These are phyloP conservation scores for Lathamus discolor DNA, from an alignment of 2,113 vertebrate species.

Conservation along the genomic window DNA sequence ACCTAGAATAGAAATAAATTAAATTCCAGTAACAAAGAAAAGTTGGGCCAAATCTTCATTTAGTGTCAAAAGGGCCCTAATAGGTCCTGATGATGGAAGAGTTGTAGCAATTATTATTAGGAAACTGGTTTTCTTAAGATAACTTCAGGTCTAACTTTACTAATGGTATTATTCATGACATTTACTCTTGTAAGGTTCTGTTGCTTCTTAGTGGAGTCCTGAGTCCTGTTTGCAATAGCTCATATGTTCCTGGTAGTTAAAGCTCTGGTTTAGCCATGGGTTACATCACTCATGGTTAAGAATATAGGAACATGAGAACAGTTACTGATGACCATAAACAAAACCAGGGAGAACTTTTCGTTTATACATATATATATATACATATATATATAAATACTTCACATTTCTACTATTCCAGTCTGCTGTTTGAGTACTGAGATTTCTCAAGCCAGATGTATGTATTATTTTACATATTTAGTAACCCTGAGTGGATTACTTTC, in stretches of 20 bases:
- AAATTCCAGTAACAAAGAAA: background rate
- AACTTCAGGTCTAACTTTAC: background rate
- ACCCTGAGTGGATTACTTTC: background rate
- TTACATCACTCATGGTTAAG: background rate
- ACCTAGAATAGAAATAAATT: background rate
- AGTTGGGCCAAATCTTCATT: background rate
- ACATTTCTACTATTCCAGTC: background rate
- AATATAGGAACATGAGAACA: background rate
- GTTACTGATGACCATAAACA: background rate
- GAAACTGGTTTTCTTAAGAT: background rate
- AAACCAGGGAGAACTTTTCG: background rate
- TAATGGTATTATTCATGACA: background rate
- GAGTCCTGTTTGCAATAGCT: background rate
- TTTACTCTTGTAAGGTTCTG: background rate
- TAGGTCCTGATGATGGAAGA: background rate
- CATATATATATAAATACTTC: background rate
- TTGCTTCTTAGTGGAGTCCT: background rate
- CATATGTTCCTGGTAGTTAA: background rate
- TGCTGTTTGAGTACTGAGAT: background rate
- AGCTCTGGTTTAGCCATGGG: background rate
- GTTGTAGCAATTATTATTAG: background rate
- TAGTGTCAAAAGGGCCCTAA: background rate
- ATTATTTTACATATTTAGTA: background rate
- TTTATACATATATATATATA: too few species aligned
- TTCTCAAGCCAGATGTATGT: background rate